Evolutionary conservation across 2,888 invertebrate species (phyloP), one percentile per base, ranked within the genome.

Genomic region (Cremastinae sp.): DNA sequence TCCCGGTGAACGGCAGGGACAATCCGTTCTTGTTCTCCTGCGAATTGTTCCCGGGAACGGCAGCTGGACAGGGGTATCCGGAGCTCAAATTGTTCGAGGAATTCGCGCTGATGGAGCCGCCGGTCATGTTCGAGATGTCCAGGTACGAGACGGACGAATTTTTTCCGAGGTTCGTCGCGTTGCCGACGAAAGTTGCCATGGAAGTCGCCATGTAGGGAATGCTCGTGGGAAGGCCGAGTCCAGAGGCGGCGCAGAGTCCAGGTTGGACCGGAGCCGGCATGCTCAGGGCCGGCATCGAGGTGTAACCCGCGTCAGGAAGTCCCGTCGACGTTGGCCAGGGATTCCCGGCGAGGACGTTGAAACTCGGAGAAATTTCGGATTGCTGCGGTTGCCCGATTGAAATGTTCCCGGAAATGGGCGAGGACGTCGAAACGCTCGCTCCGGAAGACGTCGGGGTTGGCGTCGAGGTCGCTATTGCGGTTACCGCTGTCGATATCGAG

Each of bases 41-140:
- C 8, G 22, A 51, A 10, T 79, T 64, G 64, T 69, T 78, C 5
- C 77, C 65, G 59, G 79, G 59, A 59, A 38, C 14, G 9, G 71
- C 43, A 14, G 54, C 18, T 20, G 72, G 77, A 53, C 80, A 78
- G 2, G 70, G 41, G 65, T 84, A 85, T 28, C 79, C 75, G 3
- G 78, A 20, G 45, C 41, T 65, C 34, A 78, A 61, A 41, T 65
- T 77, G 43, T 47, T 61, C 75, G 75, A 47, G 7, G 80, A 47
- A 18, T 69, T 71, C 5, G 73, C 16, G 43, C 59, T 73, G 49
- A 74, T 65, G 28, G 87, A 85, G 51, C 86, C 84, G 4, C 87
- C 84, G 45, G 89, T 89, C 89, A 89, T 89, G 83, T 89, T 89
- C 14, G 89, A 89, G 68, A 89, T 89, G 83, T 89, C 89, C 70